Base-by-base conservation (phyloP, 2,113 vertebrate species). In the Etia nguti region DNA sequence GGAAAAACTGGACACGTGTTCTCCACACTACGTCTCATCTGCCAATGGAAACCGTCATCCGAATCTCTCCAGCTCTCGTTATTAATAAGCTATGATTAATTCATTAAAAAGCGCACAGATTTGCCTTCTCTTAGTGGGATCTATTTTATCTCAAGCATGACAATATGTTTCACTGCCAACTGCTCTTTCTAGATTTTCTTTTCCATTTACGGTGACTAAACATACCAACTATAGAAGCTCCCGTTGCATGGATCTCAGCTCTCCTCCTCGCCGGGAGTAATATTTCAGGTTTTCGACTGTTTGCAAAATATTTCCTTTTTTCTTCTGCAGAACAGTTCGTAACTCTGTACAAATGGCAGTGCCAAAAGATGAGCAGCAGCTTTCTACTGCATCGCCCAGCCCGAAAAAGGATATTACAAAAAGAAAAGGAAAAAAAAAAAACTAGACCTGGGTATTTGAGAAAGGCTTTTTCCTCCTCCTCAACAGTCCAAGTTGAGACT, bases 21-120 rank as follows among this genome's bases (percentile, higher is more conserved):
- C 94, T 92, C 90, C 93, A 90, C 93, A 95, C 92, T 94, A 92
- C 84, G 92, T 89, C 89, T 95, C 93, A 95, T 95, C 93, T 94
- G 93, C 93, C 93, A 95, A 94, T 93, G 93, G 89, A 90, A 94
- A 93, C 90, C 89, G 87, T 89, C 89, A 92, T 87, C 86, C 85
- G 90, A 92, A 93, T 91, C 86, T 88, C 81, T 89, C 93, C 91
- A 88, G 93, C 87, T 92, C 92, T 94, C 93, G 92, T 93, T 92
- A 90, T 93, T 91, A 89, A 88, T 88, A 90, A 88, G 86, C 84
- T 85, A 90, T 86, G 56, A 93, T 89, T 92, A 88, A 94, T 94
- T 93, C 85, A 89, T 80, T 90, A 86, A 92, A 83, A 73, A 82
- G 4, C 13, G 75, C 70, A 13, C 60, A 29, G 81, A 87, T 88